These are phyloP conservation scores for Leptopterna dolabrata DNA, from an alignment of 2,888 invertebrate species.

Conservation along the genomic window DNA sequence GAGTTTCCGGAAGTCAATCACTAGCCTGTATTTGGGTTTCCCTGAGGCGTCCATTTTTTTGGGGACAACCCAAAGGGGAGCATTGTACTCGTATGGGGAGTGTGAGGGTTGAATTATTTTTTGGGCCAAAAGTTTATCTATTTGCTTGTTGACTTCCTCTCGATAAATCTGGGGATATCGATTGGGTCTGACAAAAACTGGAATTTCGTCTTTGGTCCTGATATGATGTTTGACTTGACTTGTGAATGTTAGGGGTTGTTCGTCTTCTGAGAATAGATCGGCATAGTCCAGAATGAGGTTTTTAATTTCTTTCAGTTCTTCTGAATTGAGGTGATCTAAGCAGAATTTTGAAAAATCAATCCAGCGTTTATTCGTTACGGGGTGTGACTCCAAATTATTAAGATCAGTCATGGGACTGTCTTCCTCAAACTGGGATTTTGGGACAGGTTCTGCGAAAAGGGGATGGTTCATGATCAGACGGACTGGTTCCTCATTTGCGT, in stretches of 20 bases:
- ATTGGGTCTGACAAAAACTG: constrained; percentile 10
- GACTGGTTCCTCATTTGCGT: constrained; percentile 10
- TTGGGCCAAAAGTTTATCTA: not conserved
- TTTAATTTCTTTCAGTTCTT: constrained; percentile 8
- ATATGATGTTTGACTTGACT: constrained; percentile 28
- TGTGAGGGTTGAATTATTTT: not conserved
- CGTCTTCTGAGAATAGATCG: not conserved
- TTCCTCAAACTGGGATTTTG: not conserved
- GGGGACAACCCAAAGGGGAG: constrained; percentile 30
- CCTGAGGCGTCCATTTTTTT: constrained; percentile 21
- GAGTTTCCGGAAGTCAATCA: constrained; percentile 16
- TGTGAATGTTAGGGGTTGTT: not conserved
- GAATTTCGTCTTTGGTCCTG: constrained; percentile 20
- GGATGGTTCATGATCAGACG: not conserved
- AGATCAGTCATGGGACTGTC: no score
- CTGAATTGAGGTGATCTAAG: not conserved
- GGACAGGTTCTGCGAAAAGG: not conserved
- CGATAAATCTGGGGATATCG: not conserved
- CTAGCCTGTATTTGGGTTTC: constrained; percentile 20
- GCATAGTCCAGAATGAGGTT: not conserved
- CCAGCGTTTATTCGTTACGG: not conserved
- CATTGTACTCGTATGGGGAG: constrained; percentile 12
- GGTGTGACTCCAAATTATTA: not conserved
- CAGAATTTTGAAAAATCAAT: not conserved
- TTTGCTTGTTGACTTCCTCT: constrained; percentile 4